Conservation (phyloP, 1,140 invertebrate species). For the Drosophila sproati region DNA sequence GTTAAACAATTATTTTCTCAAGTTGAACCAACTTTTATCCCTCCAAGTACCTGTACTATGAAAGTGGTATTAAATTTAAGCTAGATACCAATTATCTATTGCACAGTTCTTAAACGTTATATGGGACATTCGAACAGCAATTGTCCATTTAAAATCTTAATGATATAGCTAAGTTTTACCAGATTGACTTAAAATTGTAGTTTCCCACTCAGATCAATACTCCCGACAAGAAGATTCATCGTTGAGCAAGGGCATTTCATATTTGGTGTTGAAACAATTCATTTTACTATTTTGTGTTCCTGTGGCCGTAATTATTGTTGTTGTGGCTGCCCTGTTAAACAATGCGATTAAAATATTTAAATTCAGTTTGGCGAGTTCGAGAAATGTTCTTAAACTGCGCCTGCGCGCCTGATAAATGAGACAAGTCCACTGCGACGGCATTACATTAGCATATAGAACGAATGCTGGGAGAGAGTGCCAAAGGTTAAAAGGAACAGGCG, state of each 20-base stretch:
- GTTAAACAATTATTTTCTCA: too few relatives aligned
- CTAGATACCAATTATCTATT: too few relatives aligned
- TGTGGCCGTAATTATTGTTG: slow-evolving; percentile 22
- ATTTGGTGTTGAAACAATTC: slow-evolving; percentile 7
- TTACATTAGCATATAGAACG: slow-evolving; percentile 60
- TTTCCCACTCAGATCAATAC: too few relatives aligned
- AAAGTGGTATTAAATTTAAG: too few relatives aligned
- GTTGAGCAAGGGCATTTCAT: slow-evolving; percentile 2
- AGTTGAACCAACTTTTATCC: too few relatives aligned
- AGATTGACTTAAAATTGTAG: too few relatives aligned
- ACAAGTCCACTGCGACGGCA: slow-evolving; percentile 62
- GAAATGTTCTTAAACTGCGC: slow-evolving; percentile 61
- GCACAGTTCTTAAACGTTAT: too few relatives aligned
- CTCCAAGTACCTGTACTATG: too few relatives aligned
- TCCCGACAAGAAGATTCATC: too few relatives aligned
- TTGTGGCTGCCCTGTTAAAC: slow-evolving; percentile 34
- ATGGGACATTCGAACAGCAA: too few relatives aligned
- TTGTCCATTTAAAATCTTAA: too few relatives aligned
- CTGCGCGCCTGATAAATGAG: slow-evolving; percentile 77
- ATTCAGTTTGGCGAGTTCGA: slow-evolving; percentile 61
- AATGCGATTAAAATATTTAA: slow-evolving; percentile 82
- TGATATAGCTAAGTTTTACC: too few relatives aligned
- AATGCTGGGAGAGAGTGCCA: slow-evolving; percentile 6
- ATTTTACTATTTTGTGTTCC: slow-evolving; percentile 28
- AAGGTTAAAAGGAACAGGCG: slow-evolving; percentile 18